Conservation (phyloP, 2,888 invertebrate species). For the Synanthedon vespiformis region DNA sequence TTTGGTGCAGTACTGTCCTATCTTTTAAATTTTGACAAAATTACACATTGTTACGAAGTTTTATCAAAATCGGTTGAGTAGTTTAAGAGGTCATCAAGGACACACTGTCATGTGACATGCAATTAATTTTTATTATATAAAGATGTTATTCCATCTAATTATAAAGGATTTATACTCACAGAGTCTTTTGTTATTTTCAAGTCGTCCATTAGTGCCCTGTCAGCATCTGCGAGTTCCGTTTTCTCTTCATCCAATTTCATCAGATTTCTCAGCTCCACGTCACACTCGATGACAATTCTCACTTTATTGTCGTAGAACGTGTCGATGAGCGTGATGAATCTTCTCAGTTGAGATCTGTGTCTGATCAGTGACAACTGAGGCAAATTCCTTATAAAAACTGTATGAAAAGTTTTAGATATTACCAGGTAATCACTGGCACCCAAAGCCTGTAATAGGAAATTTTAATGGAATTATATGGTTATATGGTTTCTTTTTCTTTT, state of each 20-base stretch:
- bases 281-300: constrained; percentile 86
- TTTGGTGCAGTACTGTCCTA: too few relatives aligned
- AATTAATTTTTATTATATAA: too few relatives aligned
- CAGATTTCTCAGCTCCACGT: constrained; percentile 79
- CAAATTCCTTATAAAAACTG: constrained; percentile 90
- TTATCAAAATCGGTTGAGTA: too few relatives aligned
- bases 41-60: too few relatives aligned
- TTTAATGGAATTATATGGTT: too few relatives aligned
- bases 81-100: too few relatives aligned
- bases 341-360: constrained; percentile 86
- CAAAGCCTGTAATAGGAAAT: constrained; percentile 74
- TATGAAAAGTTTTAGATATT: constrained; percentile 93
- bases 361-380: constrained; percentile 82
- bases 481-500: too few relatives aligned
- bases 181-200: constrained; percentile 84
- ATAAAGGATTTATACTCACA: constrained; percentile 51
- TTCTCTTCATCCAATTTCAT: constrained; percentile 70
- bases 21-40: too few relatives aligned
- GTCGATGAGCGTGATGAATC: constrained; percentile 97
- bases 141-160: too few relatives aligned
- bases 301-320: constrained; percentile 95
- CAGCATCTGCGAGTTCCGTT: constrained; percentile 76
- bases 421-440: constrained; percentile 96
- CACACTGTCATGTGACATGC: too few relatives aligned
- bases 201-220: constrained; percentile 95